Conservation (phyloP, 1,140 invertebrate genomes). For the Macrocentrus cingulum region DNA sequence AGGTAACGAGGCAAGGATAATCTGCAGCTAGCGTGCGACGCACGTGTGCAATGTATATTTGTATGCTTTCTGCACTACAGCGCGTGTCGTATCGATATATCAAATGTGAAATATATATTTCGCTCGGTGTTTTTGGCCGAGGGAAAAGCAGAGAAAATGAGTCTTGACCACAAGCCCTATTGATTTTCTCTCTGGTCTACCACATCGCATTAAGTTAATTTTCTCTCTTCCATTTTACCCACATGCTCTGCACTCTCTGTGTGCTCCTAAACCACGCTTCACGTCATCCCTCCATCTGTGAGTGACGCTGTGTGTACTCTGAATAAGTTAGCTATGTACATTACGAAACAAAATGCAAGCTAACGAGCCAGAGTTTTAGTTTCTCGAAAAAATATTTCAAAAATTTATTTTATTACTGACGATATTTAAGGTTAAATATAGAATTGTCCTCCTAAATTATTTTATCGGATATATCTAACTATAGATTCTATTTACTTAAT, state of each 20-base stretch:
- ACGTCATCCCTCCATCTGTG: neutral
- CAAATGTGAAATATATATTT: slow-evolving; percentile 25
- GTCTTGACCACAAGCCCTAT: slow-evolving; percentile 24
- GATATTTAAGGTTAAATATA: too few relatives aligned
- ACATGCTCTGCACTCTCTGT: slow-evolving; percentile 8
- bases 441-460: too few relatives aligned
- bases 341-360: too few relatives aligned
- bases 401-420: too few relatives aligned
- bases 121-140: neutral
- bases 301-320: too few relatives aligned
- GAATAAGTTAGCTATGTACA: too few relatives aligned
- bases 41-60: too few relatives aligned
- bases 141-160: neutral
- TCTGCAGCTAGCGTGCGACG: slow-evolving; percentile 15
- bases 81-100: slow-evolving; percentile 23
- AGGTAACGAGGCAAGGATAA: slow-evolving; percentile 29
- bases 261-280: too few relatives aligned
- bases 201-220: slow-evolving; percentile 21
- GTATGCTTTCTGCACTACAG: neutral
- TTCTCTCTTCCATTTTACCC: slow-evolving; percentile 5
- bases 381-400: too few relatives aligned
- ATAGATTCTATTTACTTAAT: too few relatives aligned
- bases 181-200: slow-evolving; percentile 25
- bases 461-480: too few relatives aligned
- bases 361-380: too few relatives aligned